Base-by-base conservation (phyloP, 2,888 invertebrate genomes). In the Aphidius colemani region DNA sequence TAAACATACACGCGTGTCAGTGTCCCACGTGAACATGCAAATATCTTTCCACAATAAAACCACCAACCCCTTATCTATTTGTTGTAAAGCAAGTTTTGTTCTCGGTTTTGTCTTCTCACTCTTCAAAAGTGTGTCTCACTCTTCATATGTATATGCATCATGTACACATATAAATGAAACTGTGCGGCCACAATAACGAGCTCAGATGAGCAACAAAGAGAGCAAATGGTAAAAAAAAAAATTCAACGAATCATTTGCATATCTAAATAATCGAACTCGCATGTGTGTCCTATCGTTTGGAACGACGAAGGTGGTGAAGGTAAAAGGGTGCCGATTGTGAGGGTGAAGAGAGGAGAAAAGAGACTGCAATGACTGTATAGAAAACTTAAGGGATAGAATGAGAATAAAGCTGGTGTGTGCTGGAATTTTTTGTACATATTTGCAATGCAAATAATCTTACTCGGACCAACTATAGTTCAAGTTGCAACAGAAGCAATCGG, bases 241-340 rank as follows among this genome's bases (percentile, higher is more conserved):
- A 69, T 69, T 70, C 69, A 66, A 68, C 71, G 76, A 72, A 77
- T 78, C 75, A 81, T 82, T 81, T 80, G 81, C 81, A 82, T 82
- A 82, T 82, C 81, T 81, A 81, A 81, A 81, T 82, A 80, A 82
- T 81, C 82, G 78, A 80, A 77, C 75, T 76, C 74, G 72, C 76
- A 70, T 75, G 76, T 79, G 80, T 75, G 78, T 78, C 72, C 75
- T 74, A 71, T 72, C 72, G 72, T 60, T 50, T 46, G 63, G 64
- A 55, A 59, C 49, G 53, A 59, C 45, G 53, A 59, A 49, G 49
- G 51, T 30, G 30, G 30, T 39, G 53, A 53, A 61, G 55, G 59
- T 57, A 39, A 63, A 56, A 63, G 49, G 60, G 56, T n/a, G 60
- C 48, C 45, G 57, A 56, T 46, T 46, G 49, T 45, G 45, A 41